These are phyloP conservation scores for Pygocentrus nattereri DNA, from an alignment of 2,797 vertebrate species.

Conservation along the genomic window DNA sequence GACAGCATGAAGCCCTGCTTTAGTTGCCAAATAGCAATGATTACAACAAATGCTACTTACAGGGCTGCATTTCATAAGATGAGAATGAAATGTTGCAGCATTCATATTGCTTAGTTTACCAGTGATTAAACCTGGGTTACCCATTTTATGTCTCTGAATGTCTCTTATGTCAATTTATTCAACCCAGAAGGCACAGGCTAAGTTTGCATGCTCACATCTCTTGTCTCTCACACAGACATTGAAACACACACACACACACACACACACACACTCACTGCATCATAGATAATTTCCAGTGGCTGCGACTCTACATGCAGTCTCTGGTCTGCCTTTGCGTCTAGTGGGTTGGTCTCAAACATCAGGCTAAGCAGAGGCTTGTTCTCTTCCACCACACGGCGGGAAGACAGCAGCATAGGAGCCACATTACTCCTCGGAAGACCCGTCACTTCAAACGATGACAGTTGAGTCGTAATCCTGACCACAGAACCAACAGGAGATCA, in stretches of 20 bases:
- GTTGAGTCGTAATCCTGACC: constrained; percentile 85
- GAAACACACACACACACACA: constrained; percentile 37
- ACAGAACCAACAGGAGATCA: neutral
- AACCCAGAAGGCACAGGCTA: too few relatives aligned
- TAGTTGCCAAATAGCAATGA: too few relatives aligned
- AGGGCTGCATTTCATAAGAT: too few relatives aligned
- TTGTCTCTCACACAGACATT: too few relatives aligned
- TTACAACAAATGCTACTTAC: too few relatives aligned
- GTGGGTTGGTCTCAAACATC: constrained; percentile 95
- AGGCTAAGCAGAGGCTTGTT: constrained; percentile 85
- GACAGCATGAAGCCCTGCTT: too few relatives aligned
- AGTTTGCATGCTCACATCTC: neutral
- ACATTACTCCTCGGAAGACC: constrained; percentile 78
- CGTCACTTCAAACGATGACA: constrained; percentile 90
- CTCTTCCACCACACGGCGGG: constrained; percentile 79
- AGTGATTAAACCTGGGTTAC: neutral
- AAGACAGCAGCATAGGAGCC: constrained; percentile 88
- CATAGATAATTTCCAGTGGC: constrained; percentile 95
- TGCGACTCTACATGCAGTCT: constrained; percentile 90
- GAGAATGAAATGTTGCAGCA: too few relatives aligned
- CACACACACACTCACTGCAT: constrained; percentile 88
- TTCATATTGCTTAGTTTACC: neutral
- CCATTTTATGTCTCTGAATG: too few relatives aligned
- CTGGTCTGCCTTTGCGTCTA: constrained; percentile 88
- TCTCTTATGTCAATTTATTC: too few relatives aligned